Evolutionary conservation across 1,140 invertebrate genomes (phyloP), one percentile per base, ranked within the genome.

Genomic region (Sycophaga agraensis): DNA sequence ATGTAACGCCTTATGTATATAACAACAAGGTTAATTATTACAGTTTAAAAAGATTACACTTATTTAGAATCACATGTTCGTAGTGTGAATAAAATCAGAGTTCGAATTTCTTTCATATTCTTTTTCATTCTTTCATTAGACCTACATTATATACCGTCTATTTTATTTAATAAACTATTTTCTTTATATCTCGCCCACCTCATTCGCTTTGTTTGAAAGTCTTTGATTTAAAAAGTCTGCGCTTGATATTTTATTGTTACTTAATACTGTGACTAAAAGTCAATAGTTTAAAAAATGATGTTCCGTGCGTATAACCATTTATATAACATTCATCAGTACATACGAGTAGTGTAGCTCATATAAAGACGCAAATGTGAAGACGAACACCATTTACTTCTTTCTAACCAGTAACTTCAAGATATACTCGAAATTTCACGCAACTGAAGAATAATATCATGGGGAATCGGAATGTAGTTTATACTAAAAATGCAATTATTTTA

Each of bases 1-100:
- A 72, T 75, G 71, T 80, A 79, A 81, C 73, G 68, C 68, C 79
- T 81, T 81, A 81, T 81, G 72, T 77, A 81, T 80, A 81, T 81
- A 81, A 80, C 78, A 81, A 81, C 78, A 81, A 80, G 72, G 73
- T 77, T 75, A 76, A 81, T 75, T 72, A 68, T 75, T 75, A 79
- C 72, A 73, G 71, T 70, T 79, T 74, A 73, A 74, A 78, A 79
- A 79, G 69, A 73, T 70, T 73, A 79, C 71, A 73, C 64, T 74
- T 77, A 78, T 76, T 78, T 80, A 76, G 72, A 80, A 78, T 81
- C 70, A 73, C 70, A 69, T 70, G 67, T 61, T 69, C 60, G 53
- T 61, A 59, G 42, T 56, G 48, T 54, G 50, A 67, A 66, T 59
- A 55, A 66, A 61, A 46, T 56, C 19, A 39, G 35, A 48, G 24